Conservation (phyloP, 2,113 vertebrate species). For the Scatophagus argus region DNA sequence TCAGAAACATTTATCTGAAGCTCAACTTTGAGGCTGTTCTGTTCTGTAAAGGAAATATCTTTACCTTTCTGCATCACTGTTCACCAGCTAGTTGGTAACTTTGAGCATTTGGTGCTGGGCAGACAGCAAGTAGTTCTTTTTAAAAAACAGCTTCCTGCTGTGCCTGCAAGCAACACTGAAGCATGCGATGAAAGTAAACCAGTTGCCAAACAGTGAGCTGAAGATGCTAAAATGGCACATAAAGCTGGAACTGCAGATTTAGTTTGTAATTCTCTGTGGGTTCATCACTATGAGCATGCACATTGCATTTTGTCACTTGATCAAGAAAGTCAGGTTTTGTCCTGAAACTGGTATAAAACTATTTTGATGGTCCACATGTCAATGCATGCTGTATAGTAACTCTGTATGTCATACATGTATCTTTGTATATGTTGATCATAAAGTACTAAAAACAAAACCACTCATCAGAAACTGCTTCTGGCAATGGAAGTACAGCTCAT, state of each 20-base stretch:
- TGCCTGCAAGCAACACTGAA: background rate
- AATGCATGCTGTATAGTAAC: no score
- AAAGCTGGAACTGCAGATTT: background rate
- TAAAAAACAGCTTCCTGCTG: no score
- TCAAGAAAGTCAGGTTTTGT: no score
- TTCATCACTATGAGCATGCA: background rate
- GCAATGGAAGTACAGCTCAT: constrained; percentile 1
- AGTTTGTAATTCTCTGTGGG: background rate
- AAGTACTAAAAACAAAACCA: background rate
- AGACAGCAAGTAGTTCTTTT: no score
- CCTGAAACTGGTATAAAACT: no score
- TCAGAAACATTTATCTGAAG: no score
- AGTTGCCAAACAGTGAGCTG: background rate
- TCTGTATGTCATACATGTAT: no score
- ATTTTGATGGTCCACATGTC: no score
- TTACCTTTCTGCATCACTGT: background rate
- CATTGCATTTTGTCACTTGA: no score
- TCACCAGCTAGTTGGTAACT: background rate
- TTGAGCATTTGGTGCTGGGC: background rate
- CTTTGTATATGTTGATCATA: background rate
- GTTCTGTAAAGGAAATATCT: background rate
- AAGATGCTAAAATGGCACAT: background rate
- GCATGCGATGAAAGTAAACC: background rate
- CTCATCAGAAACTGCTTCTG: background rate
- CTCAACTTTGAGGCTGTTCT: no score